Percentiles rank a stretch among this genome's conserved stretches.
phyloP scores from a whole-genome alignment of 2,888 invertebrate genomes.

The Nymphalis c-album region DNA sequence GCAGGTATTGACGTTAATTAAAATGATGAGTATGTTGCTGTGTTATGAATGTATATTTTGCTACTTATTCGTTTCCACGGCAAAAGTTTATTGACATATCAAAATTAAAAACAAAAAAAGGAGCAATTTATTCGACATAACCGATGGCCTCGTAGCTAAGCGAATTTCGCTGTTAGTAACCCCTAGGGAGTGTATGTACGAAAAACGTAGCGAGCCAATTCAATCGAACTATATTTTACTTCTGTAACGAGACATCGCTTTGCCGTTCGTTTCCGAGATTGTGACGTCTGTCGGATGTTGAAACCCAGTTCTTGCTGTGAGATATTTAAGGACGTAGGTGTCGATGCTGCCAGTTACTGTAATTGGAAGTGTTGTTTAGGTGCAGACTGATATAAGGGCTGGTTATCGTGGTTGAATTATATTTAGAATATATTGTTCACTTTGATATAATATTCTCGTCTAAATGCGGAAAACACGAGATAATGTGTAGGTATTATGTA shows the following conservation, averaged over 20 bases:
- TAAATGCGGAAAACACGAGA: background rate
- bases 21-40: background rate
- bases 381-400: background rate
- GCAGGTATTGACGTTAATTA: too few relatives aligned
- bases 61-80: background rate
- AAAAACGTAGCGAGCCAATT: constrained; percentile 18
- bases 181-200: constrained; percentile 14
- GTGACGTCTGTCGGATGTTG: background rate
- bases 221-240: constrained; percentile 20
- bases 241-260: constrained; percentile 11
- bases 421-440: background rate
- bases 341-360: constrained; percentile 4
- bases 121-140: constrained; percentile 9
- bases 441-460: background rate
- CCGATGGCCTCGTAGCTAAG: constrained; percentile 19
- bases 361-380: constrained; percentile 5
- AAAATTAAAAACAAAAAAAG: background rate
- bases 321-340: background rate
- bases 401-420: background rate
- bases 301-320: background rate
- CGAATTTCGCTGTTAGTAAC: constrained; percentile 23
- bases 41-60: background rate
- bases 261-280: constrained; percentile 6
- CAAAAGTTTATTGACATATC: background rate
- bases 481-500: background rate